phyloP scores from a whole-genome alignment of 2,888 invertebrate genomes.

The Eudasyphora cyanicolor region DNA sequence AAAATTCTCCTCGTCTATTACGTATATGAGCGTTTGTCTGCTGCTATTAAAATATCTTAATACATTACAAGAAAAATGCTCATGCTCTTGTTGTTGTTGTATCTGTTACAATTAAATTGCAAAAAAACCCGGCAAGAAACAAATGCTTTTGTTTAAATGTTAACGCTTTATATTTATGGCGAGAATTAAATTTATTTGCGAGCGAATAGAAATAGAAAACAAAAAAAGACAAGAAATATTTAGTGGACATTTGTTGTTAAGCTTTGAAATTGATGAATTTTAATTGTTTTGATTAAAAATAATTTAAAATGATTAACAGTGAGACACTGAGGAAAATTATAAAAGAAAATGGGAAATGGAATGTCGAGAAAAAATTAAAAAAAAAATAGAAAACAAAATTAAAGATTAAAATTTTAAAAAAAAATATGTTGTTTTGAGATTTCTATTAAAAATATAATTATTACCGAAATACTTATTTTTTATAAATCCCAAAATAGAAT shows the following conservation, averaged over 20 bases:
- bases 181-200: constrained; percentile 60
- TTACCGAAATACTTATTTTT: too few species aligned
- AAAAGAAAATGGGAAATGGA: background rate
- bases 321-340: too few species aligned
- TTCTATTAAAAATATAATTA: too few species aligned
- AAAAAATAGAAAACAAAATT: background rate
- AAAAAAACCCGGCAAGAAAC: constrained; percentile 39
- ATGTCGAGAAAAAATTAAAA: background rate
- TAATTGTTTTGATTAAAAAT: constrained; percentile 66
- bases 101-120: constrained; percentile 60
- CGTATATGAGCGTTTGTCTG: constrained; percentile 29
- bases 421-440: too few species aligned
- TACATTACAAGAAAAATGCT: constrained; percentile 33
- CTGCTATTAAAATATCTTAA: constrained; percentile 63
- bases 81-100: constrained; percentile 19
- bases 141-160: constrained; percentile 46
- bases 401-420: too few species aligned
- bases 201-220: background rate
- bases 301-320: constrained; percentile 65
- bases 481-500: too few species aligned
- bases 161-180: constrained; percentile 47
- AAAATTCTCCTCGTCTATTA: constrained; percentile 1
- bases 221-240: background rate
- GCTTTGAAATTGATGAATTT: constrained; percentile 61
- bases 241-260: constrained; percentile 7